Evolutionary conservation across 1,140 invertebrate genomes (phyloP).

Genomic region (Pectinophora gossypiella): DNA sequence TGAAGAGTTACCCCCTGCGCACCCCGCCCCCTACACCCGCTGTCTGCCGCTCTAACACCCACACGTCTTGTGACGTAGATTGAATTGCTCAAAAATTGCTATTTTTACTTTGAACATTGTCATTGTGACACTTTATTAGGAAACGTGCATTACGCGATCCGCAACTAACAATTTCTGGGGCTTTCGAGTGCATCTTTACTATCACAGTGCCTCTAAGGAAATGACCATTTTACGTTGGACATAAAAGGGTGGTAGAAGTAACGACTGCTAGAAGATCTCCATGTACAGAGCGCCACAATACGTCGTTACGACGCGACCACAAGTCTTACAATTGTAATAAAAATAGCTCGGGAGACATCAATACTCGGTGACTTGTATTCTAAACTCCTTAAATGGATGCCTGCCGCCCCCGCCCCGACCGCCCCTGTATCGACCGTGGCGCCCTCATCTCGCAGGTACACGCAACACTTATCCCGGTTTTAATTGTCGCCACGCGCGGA

Average conservation of each 20-base stretch:
- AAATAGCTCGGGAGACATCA: slow-evolving; percentile 45
- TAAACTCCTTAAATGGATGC: slow-evolving; percentile 62
- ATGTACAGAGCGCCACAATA: too few relatives aligned
- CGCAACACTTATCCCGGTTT: slow-evolving; percentile 71
- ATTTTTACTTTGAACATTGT: neutral
- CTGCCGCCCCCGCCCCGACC: slow-evolving; percentile 21
- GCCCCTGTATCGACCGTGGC: slow-evolving; percentile 60
- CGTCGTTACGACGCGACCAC: slow-evolving; percentile 14
- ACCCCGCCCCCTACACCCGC: slow-evolving; percentile 23
- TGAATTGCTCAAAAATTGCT: slow-evolving; percentile 30
- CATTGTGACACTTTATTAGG: too few relatives aligned
- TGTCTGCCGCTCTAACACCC: slow-evolving; percentile 47
- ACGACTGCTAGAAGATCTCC: too few relatives aligned
- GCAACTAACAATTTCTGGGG: too few relatives aligned
- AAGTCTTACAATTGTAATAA: slow-evolving; percentile 24
- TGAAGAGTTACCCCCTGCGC: slow-evolving; percentile 45
- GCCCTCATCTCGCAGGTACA: slow-evolving; percentile 68
- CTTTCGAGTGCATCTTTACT: too few relatives aligned
- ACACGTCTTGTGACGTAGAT: slow-evolving; percentile 49
- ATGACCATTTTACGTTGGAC: too few relatives aligned
- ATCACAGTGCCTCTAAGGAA: too few relatives aligned
- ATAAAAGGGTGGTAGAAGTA: too few relatives aligned
- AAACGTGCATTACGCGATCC: too few relatives aligned
- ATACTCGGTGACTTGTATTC: slow-evolving; percentile 55
- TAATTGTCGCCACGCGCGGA: slow-evolving; percentile 69